Percentiles rank a stretch among this genome's conserved stretches.
phyloP scores from a whole-genome alignment of 2,113 vertebrate species.

The Pelobates fuscus region DNA sequence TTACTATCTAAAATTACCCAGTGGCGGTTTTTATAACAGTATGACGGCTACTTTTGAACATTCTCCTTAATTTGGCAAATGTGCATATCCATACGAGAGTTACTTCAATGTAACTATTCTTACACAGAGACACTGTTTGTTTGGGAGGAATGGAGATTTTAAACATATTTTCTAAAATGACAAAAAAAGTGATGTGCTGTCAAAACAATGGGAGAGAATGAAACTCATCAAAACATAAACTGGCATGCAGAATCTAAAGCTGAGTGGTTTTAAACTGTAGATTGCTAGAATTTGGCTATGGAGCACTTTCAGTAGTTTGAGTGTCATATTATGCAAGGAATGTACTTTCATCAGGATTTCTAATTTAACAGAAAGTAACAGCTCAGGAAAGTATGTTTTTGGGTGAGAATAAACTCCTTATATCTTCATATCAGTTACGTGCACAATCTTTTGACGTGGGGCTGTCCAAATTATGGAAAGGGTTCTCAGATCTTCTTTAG shows the following conservation, averaged over 20 bases:
- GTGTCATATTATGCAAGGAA: too few species aligned
- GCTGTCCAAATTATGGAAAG: too few species aligned
- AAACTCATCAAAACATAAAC: constrained; percentile 25
- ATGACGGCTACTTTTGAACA: background rate
- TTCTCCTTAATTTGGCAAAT: background rate
- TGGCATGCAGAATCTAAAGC: background rate
- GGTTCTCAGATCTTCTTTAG: too few species aligned
- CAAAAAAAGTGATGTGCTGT: constrained; percentile 28
- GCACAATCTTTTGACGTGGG: too few species aligned
- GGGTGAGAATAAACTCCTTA: too few species aligned
- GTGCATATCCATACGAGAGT: background rate
- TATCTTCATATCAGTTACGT: too few species aligned
- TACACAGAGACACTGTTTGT: constrained; percentile 22
- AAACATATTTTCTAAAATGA: constrained; percentile 35
- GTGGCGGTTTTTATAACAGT: background rate
- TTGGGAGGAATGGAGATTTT: background rate
- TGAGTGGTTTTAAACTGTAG: background rate
- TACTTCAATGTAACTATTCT: constrained; percentile 7
- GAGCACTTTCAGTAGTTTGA: too few species aligned
- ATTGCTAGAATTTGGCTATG: background rate
- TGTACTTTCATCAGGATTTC: too few species aligned
- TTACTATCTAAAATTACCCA: background rate
- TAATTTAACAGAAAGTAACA: too few species aligned
- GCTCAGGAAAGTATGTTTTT: too few species aligned
- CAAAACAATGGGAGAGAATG: constrained; percentile 21